These are phyloP conservation scores for Campoletis sonorensis DNA, from an alignment of 1,140 invertebrate species.

Conservation along the genomic window DNA sequence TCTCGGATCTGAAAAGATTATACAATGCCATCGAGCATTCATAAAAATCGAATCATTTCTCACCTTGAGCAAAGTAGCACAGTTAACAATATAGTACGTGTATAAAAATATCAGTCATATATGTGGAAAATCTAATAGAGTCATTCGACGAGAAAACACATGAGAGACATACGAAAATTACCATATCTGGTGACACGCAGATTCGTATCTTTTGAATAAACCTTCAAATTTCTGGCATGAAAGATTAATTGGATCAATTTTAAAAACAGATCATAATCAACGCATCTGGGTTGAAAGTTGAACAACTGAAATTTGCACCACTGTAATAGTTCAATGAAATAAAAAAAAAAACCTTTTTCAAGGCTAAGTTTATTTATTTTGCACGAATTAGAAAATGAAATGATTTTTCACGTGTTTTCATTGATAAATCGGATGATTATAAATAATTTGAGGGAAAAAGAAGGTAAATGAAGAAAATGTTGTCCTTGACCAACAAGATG, in stretches of 20 bases:
- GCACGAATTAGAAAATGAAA: not conserved
- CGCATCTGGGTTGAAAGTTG: too few relatives aligned
- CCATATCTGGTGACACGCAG: slow-evolving; percentile 4
- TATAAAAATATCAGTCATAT: slow-evolving; percentile 31
- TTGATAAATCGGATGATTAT: not conserved
- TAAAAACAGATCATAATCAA: too few relatives aligned
- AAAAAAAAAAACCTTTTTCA: too few relatives aligned
- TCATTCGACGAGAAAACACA: not conserved
- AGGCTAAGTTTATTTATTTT: too few relatives aligned
- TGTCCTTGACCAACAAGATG: slow-evolving; percentile 34
- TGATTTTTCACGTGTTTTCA: not conserved
- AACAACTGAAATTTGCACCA: too few relatives aligned
- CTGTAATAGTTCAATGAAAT: too few relatives aligned
- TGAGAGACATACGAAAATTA: not conserved
- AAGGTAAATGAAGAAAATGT: not conserved
- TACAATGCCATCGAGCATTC: slow-evolving; percentile 54
- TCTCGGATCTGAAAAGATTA: slow-evolving; percentile 57
- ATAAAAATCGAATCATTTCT: slow-evolving; percentile 69
- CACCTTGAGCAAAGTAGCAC: slow-evolving; percentile 61
- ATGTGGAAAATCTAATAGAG: slow-evolving; percentile 32
- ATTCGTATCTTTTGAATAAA: slow-evolving; percentile 12
- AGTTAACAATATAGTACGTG: slow-evolving; percentile 2
- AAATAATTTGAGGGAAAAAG: not conserved
- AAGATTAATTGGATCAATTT: too few relatives aligned
- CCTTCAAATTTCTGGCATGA: too few relatives aligned